These are phyloP conservation scores for Nerophis ophidion DNA, from an alignment of 2,113 vertebrate species.

Conservation along the genomic window DNA sequence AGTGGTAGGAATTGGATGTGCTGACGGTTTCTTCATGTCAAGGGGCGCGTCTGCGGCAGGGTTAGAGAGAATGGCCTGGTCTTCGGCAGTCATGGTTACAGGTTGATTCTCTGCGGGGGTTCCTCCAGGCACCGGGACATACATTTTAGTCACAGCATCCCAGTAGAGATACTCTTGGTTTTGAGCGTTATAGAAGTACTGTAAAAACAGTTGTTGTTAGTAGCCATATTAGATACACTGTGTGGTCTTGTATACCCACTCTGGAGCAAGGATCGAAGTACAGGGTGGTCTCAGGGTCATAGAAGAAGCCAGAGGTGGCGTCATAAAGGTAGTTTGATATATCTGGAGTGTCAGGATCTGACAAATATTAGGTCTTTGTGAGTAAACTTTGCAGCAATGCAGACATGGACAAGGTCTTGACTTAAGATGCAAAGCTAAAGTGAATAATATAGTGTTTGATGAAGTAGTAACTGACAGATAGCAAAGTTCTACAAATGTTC, in stretches of 20 bases:
- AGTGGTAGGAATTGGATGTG: not conserved
- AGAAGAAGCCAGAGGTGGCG: constrained; percentile 92
- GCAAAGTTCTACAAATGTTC: not conserved
- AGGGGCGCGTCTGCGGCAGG: constrained; percentile 64
- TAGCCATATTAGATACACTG: not conserved
- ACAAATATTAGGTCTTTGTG: not conserved
- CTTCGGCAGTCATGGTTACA: constrained; percentile 51
- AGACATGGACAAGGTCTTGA: too few relatives aligned
- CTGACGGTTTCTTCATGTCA: constrained; percentile 56
- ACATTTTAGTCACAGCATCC: constrained; percentile 68
- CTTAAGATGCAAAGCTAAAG: too few relatives aligned
- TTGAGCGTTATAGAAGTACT: constrained; percentile 80
- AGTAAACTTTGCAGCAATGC: too few relatives aligned
- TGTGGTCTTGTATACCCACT: constrained; percentile 65
- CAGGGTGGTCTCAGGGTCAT: constrained; percentile 88
- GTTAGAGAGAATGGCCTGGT: constrained; percentile 63
- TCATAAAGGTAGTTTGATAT: constrained; percentile 87
- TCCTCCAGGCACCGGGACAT: constrained; percentile 70
- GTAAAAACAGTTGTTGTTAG: not conserved
- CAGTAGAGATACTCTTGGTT: constrained; percentile 78
- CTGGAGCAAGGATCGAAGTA: constrained; percentile 90
- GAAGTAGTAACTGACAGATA: too few relatives aligned
- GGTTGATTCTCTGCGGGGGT: constrained; percentile 43
- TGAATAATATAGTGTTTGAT: too few relatives aligned
- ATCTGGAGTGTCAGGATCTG: constrained; percentile 84